Conservation (phyloP, 53 echinoderm and acorn worm genomes). For the Pentamera pediparva region DNA sequence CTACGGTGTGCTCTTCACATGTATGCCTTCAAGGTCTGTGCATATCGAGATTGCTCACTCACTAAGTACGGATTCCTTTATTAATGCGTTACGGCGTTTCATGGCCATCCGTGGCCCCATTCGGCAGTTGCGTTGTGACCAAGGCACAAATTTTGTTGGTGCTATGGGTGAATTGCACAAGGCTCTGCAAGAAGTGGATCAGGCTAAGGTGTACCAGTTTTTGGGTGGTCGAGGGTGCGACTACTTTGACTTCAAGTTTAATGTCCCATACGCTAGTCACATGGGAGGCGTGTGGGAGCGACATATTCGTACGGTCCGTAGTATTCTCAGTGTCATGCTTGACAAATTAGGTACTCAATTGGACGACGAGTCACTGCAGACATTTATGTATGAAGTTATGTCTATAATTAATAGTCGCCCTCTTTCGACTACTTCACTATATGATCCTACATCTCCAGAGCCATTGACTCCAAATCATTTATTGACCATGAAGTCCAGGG, state of each 20-base stretch:
- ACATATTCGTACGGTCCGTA: slow-evolving; percentile 40
- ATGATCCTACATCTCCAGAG: neutral
- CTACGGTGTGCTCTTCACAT: neutral
- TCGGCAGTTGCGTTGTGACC: neutral
- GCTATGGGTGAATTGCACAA: neutral
- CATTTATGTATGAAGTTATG: slow-evolving; percentile 42
- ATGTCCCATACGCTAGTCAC: slow-evolving; percentile 34
- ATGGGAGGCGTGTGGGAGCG: slow-evolving; percentile 74
- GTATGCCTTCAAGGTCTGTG: neutral
- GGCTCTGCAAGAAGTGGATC: neutral
- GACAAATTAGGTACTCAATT: slow-evolving; percentile 42
- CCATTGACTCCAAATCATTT: neutral
- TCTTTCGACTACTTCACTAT: slow-evolving; percentile 6
- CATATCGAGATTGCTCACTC: neutral
- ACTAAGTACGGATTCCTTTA: neutral
- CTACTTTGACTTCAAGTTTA: neutral
- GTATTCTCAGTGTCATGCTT: slow-evolving; percentile 33
- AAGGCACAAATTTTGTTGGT: slow-evolving; percentile 8
- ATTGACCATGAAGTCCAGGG: neutral
- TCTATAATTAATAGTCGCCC: slow-evolving; percentile 44
- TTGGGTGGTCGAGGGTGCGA: neutral
- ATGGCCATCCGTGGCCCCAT: neutral
- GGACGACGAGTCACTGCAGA: slow-evolving; percentile 43
- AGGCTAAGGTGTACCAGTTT: neutral
- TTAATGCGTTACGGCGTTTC: neutral